Evolutionary conservation across 2,888 invertebrate genomes (phyloP).

Genomic region (Campoplex nolae): DNA sequence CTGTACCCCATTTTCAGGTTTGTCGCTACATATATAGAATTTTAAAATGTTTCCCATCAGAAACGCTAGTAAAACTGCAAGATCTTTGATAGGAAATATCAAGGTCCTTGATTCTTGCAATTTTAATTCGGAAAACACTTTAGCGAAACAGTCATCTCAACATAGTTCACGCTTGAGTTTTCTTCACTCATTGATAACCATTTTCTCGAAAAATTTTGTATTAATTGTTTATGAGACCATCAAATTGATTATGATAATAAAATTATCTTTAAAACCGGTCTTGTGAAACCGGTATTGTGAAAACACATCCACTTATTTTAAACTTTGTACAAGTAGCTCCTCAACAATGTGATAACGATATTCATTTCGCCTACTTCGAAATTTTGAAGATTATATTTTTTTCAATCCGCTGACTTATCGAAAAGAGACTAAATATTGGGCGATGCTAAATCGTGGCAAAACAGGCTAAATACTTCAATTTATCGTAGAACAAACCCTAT

Average conservation of each 20-base stretch:
- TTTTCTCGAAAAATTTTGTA: background rate
- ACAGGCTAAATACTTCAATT: background rate
- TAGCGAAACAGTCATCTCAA: no score
- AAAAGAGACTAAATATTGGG: background rate
- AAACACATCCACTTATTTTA: background rate
- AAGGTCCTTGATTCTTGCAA: no score
- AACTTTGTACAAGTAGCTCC: background rate
- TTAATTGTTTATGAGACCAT: no score
- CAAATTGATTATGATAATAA: background rate
- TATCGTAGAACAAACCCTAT: background rate
- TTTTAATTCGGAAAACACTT: no score
- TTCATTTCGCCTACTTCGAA: background rate
- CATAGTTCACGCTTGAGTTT: no score
- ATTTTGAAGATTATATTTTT: background rate
- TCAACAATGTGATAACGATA: background rate
- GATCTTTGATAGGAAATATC: no score
- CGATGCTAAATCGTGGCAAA: background rate
- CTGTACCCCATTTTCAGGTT: no score
- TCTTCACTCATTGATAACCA: background rate
- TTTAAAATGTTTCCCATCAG: no score
- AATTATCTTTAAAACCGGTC: background rate
- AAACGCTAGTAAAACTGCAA: no score
- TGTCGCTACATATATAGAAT: no score
- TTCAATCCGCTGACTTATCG: background rate
- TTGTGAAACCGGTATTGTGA: background rate